phyloP scores from a whole-genome alignment of 2,113 vertebrate genomes.

The Muntiacus muntjak region DNA sequence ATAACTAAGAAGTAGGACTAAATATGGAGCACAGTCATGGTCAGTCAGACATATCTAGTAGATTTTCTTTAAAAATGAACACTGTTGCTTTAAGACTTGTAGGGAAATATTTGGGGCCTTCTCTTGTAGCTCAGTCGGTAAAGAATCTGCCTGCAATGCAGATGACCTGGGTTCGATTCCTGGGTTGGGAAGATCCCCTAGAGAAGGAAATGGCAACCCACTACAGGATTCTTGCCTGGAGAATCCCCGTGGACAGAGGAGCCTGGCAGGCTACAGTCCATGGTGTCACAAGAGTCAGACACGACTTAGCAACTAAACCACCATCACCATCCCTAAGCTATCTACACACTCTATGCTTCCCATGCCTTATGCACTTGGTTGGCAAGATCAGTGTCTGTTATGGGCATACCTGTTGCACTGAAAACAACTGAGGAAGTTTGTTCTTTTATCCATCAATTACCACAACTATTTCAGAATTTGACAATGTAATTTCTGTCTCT shows the following conservation, averaged over 20 bases:
- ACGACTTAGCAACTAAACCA: neutral
- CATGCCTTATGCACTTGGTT: constrained; percentile 84
- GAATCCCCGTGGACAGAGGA: neutral
- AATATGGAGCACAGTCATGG: constrained; percentile 87
- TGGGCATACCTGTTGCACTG: constrained; percentile 83
- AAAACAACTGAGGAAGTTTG: constrained; percentile 84
- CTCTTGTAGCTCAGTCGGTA: neutral
- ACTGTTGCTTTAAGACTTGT: constrained; percentile 79
- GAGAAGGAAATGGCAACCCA: neutral
- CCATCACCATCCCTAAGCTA: constrained; percentile 68
- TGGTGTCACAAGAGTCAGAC: neutral
- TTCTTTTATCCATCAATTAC: constrained; percentile 81
- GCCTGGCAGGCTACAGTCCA: neutral
- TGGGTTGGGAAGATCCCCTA: neutral
- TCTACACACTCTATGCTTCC: constrained; percentile 78
- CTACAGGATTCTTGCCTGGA: neutral
- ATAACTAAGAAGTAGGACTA: constrained; percentile 84
- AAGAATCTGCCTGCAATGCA: neutral
- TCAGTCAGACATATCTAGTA: constrained; percentile 84
- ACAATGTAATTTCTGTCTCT: constrained; percentile 83
- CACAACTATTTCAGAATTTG: constrained; percentile 81
- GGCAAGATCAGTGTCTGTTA: constrained; percentile 80
- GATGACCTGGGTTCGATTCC: neutral
- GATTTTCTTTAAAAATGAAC: constrained; percentile 84
- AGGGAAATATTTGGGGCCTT: constrained; percentile 78